A percentile compares a stretch with the other conserved stretches of the same genome.
Conservation (phyloP, 2,113 vertebrate genomes). For the Lagopus leucura region DNA sequence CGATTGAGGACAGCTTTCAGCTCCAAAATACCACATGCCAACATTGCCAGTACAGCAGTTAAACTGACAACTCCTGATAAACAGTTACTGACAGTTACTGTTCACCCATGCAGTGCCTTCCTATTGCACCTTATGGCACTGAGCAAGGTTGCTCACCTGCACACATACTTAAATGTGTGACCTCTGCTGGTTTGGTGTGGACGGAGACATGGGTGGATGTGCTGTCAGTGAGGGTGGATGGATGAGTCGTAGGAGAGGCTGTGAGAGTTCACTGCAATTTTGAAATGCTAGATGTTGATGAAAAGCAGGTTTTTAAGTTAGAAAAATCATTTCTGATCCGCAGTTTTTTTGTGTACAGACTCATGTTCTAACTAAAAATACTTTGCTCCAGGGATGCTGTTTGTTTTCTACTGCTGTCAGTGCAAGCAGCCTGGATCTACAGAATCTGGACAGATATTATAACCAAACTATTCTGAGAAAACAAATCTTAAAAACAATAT, state of each 20-base stretch:
- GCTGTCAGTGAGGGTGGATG: background rate
- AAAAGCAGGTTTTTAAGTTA: background rate
- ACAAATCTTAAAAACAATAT: constrained; percentile 39
- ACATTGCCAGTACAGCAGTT: background rate
- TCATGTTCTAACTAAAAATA: background rate
- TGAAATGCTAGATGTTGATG: background rate
- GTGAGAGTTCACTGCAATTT: background rate
- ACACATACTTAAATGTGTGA: background rate
- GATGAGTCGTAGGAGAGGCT: background rate
- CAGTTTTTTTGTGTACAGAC: background rate
- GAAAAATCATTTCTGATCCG: background rate
- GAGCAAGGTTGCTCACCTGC: background rate
- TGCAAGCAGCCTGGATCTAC: background rate
- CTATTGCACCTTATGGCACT: background rate
- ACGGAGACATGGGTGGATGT: background rate
- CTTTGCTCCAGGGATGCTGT: background rate
- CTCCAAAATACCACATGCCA: background rate
- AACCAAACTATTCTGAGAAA: constrained; percentile 42
- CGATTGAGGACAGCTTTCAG: background rate
- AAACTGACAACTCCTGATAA: background rate
- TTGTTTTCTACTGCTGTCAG: constrained; percentile 19
- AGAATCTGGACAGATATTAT: constrained; percentile 7
- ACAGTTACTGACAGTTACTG: background rate
- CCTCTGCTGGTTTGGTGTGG: background rate
- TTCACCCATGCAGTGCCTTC: background rate